Percentiles rank a stretch among this genome's conserved stretches.
phyloP scores from a whole-genome alignment of 2,888 invertebrate genomes.

The Drosophila peninsularis region DNA sequence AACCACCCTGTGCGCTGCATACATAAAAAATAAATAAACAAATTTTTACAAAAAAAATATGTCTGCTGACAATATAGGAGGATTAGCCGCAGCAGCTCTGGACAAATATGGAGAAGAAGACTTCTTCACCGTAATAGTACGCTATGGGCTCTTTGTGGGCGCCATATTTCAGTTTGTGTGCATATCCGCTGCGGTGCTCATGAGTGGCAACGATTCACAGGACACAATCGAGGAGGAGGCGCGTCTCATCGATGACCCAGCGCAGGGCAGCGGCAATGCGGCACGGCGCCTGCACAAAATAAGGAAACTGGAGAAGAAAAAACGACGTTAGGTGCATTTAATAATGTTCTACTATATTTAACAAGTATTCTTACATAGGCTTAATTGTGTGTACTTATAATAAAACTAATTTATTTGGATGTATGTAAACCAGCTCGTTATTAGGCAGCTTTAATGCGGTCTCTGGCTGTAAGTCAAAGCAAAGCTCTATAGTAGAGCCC shows the following conservation, averaged over 20 bases:
- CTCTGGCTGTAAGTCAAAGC: slow-evolving; percentile 24
- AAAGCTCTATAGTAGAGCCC: slow-evolving; percentile 29
- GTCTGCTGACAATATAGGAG: slow-evolving; percentile 54
- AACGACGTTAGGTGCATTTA: slow-evolving; percentile 73
- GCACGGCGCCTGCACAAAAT: slow-evolving; percentile 82
- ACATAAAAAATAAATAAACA: slow-evolving; percentile 37
- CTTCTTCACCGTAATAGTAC: slow-evolving; percentile 89
- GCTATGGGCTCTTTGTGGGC: slow-evolving; percentile 93
- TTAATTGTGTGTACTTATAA: slow-evolving; percentile 30
- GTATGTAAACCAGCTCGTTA: slow-evolving; percentile 39
- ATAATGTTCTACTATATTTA: slow-evolving; percentile 10
- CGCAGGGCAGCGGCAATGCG: slow-evolving; percentile 35
- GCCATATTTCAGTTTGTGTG: slow-evolving; percentile 95
- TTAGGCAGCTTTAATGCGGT: slow-evolving; percentile 27
- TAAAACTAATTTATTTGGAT: slow-evolving; percentile 55
- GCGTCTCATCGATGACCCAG: slow-evolving; percentile 32
- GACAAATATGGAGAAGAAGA: slow-evolving; percentile 86
- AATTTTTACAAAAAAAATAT: slow-evolving; percentile 42
- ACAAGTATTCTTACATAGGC: slow-evolving; percentile 22
- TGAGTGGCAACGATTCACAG: slow-evolving; percentile 85
- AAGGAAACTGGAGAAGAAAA: slow-evolving; percentile 82
- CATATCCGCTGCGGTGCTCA: slow-evolving; percentile 91
- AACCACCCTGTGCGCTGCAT: slow-evolving; percentile 33
- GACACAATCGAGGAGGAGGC: slow-evolving; percentile 52
- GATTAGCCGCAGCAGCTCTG: slow-evolving; percentile 52